Percentiles rank a stretch among this genome's conserved stretches.
Conservation (phyloP, 2,888 invertebrate species). For the Tipula helvola region DNA sequence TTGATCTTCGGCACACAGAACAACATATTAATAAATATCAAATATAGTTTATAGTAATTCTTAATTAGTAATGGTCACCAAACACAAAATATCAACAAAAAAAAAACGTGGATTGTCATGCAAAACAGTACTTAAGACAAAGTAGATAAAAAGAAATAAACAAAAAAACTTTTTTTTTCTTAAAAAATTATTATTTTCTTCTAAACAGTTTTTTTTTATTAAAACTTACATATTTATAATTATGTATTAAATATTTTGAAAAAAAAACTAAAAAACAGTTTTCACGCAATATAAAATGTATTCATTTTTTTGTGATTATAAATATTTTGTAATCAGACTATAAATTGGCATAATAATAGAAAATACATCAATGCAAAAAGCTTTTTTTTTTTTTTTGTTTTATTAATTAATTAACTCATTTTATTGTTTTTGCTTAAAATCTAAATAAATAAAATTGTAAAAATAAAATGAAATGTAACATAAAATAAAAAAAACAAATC, state of each 20-base stretch:
- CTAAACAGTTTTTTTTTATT: neutral
- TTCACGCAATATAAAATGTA: neutral
- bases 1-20: neutral
- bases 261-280: neutral
- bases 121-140: neutral
- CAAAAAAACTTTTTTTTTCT: neutral
- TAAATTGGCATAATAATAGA: neutral
- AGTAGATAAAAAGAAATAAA: neutral
- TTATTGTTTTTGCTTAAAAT: neutral
- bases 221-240: neutral
- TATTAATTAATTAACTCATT: neutral
- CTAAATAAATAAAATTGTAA: neutral
- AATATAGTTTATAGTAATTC: neutral
- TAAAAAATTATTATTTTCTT: neutral
- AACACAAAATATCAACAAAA: neutral
- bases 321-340: neutral
- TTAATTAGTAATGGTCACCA: neutral
- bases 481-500: neutral
- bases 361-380: conserved; percentile 4
- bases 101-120: neutral
- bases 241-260: neutral
- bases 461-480: neutral
- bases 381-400: neutral
- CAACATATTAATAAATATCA: neutral
- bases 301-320: neutral